A percentile compares a stretch with the other conserved stretches of the same genome.
phyloP scores from a whole-genome alignment of 2,888 invertebrate genomes.

The Dryomyza anilis region DNA sequence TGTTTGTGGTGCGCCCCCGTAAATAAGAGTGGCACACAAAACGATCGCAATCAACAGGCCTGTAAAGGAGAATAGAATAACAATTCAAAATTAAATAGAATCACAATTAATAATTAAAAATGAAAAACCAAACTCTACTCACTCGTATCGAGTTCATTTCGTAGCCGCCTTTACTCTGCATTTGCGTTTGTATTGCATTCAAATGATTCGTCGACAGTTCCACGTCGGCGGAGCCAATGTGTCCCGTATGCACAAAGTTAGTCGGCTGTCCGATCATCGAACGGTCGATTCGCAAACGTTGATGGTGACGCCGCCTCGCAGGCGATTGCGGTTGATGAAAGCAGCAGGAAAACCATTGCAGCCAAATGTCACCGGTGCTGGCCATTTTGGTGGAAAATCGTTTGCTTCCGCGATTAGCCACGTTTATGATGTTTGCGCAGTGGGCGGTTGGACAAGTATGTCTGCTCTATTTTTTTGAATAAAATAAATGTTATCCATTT shows the following conservation, averaged over 20 bases:
- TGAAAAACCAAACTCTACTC: too few relatives aligned
- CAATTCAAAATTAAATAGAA: background rate
- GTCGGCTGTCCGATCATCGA: conserved; percentile 96
- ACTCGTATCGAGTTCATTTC: conserved; percentile 67
- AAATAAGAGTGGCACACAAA: conserved; percentile 37
- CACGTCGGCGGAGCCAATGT: conserved; percentile 88
- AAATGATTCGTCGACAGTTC: conserved; percentile 82
- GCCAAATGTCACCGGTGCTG: conserved; percentile 82
- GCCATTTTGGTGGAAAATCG: conserved; percentile 64
- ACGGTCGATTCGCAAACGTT: conserved; percentile 80
- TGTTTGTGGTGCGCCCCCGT: background rate
- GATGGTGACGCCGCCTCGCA: conserved; percentile 69
- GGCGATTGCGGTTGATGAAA: conserved; percentile 80
- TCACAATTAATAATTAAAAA: background rate
- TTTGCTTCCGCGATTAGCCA: conserved; percentile 30
- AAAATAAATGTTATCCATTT: too few relatives aligned
- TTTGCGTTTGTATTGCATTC: conserved; percentile 87
- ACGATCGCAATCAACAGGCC: conserved; percentile 50
- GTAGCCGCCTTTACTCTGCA: conserved; percentile 96
- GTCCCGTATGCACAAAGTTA: conserved; percentile 91
- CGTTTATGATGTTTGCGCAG: conserved; percentile 18
- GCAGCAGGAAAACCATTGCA: conserved; percentile 92
- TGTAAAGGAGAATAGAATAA: conserved; percentile 32
- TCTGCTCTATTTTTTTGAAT: too few relatives aligned
- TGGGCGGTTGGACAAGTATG: background rate